Evolutionary conservation across 2,113 vertebrate species (phyloP), one percentile per base, ranked within the genome.

Genomic region (Synodontis membranacea): DNA sequence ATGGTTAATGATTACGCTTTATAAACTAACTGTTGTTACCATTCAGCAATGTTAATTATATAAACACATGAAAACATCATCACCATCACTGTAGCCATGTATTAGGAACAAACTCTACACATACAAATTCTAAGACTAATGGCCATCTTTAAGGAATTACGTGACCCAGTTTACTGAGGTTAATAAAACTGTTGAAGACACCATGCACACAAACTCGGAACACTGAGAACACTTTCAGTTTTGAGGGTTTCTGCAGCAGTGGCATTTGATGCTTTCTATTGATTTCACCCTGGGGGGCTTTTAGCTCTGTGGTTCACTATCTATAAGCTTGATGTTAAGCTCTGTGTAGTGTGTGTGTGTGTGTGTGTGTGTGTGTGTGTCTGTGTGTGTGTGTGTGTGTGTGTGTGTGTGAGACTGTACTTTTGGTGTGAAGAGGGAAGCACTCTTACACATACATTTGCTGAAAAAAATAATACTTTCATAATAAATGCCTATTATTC

Each of bases 201-300:
- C 3, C 25, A 82, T 5, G 39, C 56, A 82, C 54, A 54, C 28
- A 79, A 62, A 42, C 11, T 39, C 5, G 52, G n/a, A 8, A 39
- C 48, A 44, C 21, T 50, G 46, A 79, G 21, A 23, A 62, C 28
- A 44, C 25, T n/a, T 44, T 44, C 64, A 46, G 64, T 64, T 82
- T 64, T 46, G 28, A 31, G 48, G 14, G 14, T 23, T 82, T 82
- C 58, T 48, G 80, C 58, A 82, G 14, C 42, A 62, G 37, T 62
- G 11, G 25, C 23, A 52, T 82, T 44, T 64, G 58, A 48, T 82
- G 80, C 39, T 64, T 64, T 82, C 39, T 82, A 82, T 66, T 31
- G 60, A 82, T 66, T 82, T 82, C 56, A 62, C 80, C 28, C 28
- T 15, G 62, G 56, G 8, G 25, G 37, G 50, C 76, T 64, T 83